These are phyloP conservation scores for Tonatia bakeri DNA, from an alignment of 2,113 vertebrate genomes.

Conservation along the genomic window DNA sequence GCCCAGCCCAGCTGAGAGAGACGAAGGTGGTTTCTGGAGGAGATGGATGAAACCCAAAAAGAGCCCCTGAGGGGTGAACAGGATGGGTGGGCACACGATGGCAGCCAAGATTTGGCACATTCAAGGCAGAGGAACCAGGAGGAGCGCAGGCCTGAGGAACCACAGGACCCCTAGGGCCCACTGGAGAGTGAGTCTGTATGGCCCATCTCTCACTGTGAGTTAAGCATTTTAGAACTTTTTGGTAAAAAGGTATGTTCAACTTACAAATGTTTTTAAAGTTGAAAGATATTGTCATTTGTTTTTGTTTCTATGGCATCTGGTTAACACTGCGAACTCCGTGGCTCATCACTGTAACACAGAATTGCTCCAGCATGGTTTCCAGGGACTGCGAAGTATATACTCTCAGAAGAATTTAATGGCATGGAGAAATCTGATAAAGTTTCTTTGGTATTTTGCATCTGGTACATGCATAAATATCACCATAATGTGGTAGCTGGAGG, in stretches of 20 bases:
- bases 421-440: background rate
- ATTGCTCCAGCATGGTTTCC: background rate
- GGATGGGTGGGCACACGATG: background rate
- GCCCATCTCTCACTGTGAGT: background rate
- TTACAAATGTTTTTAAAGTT: background rate
- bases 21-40: background rate
- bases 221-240: background rate
- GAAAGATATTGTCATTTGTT: background rate
- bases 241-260: background rate
- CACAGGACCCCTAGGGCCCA: rapidly evolving
- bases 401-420: background rate
- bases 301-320: background rate
- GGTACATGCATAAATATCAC: background rate
- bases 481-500: background rate
- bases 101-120: background rate
- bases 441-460: background rate
- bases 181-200: background rate
- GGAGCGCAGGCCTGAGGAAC: too few species aligned
- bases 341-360: background rate
- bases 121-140: background rate
- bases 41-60: background rate
- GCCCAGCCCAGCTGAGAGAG: background rate
- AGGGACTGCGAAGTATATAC: background rate
- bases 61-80: background rate
- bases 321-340: background rate